Percentiles rank a stretch among this genome's conserved stretches.
phyloP scores from a whole-genome alignment of 2,888 invertebrate species.

The Capitulum mitella region DNA sequence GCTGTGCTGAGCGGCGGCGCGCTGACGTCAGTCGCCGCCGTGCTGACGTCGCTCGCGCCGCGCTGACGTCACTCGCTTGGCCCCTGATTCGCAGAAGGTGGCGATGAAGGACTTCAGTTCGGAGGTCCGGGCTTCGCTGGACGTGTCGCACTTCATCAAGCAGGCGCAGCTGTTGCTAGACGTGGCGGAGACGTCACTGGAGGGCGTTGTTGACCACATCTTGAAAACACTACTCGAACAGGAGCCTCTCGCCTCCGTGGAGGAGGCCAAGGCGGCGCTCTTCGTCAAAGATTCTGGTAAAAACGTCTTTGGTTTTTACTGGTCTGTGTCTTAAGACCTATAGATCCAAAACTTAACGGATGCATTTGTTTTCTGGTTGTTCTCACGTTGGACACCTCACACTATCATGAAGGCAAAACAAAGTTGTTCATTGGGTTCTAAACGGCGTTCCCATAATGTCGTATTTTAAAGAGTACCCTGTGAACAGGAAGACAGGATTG shows the following conservation, averaged over 20 bases:
- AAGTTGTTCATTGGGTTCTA: too few relatives aligned
- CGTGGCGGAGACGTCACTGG: slow-evolving; percentile 48
- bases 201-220: slow-evolving; percentile 49
- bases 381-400: too few relatives aligned
- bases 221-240: slow-evolving; percentile 42
- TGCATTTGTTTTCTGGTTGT: too few relatives aligned
- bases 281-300: slow-evolving; percentile 35
- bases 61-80: background rate
- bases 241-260: slow-evolving; percentile 33
- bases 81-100: slow-evolving; percentile 44
- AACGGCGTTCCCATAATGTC: too few relatives aligned
- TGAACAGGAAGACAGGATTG: too few relatives aligned
- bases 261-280: slow-evolving; percentile 35
- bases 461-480: too few relatives aligned
- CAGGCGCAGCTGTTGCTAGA: slow-evolving; percentile 50
- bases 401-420: too few relatives aligned
- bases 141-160: slow-evolving; percentile 52
- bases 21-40: background rate
- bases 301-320: too few relatives aligned
- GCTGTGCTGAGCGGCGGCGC: too few relatives aligned
- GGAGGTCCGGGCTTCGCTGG: slow-evolving; percentile 52
- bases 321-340: too few relatives aligned
- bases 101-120: slow-evolving; percentile 55
- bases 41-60: background rate
- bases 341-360: too few relatives aligned